Base-by-base conservation (phyloP, 1,140 invertebrate genomes). In the Formica selysi region DNA sequence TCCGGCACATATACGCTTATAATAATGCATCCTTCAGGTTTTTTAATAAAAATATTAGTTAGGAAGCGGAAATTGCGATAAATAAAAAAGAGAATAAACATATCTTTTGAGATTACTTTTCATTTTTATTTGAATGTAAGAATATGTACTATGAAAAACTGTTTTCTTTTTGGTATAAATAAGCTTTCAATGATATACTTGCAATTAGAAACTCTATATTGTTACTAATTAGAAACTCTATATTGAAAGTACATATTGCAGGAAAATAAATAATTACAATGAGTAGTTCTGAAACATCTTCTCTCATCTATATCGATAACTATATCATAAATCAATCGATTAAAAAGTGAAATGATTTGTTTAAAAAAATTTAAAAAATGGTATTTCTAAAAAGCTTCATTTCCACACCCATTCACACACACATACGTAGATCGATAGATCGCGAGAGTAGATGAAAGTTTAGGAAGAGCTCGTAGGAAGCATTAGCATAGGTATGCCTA, bases 401-500 rank as follows among this genome's bases (percentile, higher is more conserved):
- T 76, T 67, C n/a, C 44, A 78, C 73, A 65, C 32, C 44, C 73
- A 78, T 44, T 36, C 73, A 65, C 81, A 78, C 73, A 85, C 76
- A 48, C 59, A 85, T 16, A 78, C 51, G 59, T 73, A 80, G 48
- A 81, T 71, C 44, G 22, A 83, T 83, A 84, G 61, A 80, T 74
- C 68, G 68, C 51, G 79, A 32, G 26, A 62, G 79, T 83, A 83
- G 79, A 36, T 32, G 54, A 36, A 83, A 36, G 19, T 83, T 73
- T 83, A 32, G 68, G 32, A 22, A 51, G 41, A 74, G 76, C n/a
- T 48, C 38, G 81, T 89, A 89, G 84, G 87, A 87, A 86, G 79
- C 86, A 87, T 86, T 93, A 93, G 92, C 79, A 57, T 94, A 94
- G 93, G 92, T 80, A 90, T 92, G 92, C 87, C 92, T 94, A 89